Conservation (phyloP, 1,140 invertebrate genomes). For the Mya arenaria region DNA sequence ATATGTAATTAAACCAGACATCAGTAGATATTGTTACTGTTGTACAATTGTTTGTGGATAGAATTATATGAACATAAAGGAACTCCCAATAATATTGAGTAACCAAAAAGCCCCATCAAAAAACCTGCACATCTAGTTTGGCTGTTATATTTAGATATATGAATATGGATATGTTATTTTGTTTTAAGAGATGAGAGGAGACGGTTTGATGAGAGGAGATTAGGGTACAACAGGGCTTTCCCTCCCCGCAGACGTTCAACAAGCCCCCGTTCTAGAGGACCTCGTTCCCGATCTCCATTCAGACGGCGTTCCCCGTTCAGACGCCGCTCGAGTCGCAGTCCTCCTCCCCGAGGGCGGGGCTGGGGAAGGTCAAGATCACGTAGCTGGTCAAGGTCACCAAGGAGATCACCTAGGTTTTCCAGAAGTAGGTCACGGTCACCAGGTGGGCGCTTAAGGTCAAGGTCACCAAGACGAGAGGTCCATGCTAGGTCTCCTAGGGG, state of each 20-base stretch:
- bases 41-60: no score
- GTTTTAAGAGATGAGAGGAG: no score
- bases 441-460: neutral
- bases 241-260: slow-evolving; percentile 37
- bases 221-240: neutral
- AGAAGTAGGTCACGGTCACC: slow-evolving; percentile 36
- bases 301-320: slow-evolving; percentile 45
- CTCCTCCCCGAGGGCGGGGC: neutral
- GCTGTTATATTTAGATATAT: no score
- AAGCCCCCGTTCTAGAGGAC: slow-evolving; percentile 45
- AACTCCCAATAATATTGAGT: no score
- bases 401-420: slow-evolving; percentile 16
- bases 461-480: slow-evolving; percentile 22
- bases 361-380: slow-evolving; percentile 33
- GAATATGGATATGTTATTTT: no score
- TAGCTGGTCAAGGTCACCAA: slow-evolving; percentile 44
- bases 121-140: no score
- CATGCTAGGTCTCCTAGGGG: slow-evolving; percentile 44
- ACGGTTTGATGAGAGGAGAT: slow-evolving; percentile 7
- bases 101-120: no score
- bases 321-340: neutral
- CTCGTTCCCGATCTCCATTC: slow-evolving; percentile 45
- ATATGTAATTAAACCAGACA: no score
- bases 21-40: no score
- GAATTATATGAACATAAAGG: no score